Percentiles rank a stretch among this genome's conserved stretches.
Evolutionary conservation across 1,140 invertebrate genomes (phyloP).

Genomic region (Drosophila erecta): DNA sequence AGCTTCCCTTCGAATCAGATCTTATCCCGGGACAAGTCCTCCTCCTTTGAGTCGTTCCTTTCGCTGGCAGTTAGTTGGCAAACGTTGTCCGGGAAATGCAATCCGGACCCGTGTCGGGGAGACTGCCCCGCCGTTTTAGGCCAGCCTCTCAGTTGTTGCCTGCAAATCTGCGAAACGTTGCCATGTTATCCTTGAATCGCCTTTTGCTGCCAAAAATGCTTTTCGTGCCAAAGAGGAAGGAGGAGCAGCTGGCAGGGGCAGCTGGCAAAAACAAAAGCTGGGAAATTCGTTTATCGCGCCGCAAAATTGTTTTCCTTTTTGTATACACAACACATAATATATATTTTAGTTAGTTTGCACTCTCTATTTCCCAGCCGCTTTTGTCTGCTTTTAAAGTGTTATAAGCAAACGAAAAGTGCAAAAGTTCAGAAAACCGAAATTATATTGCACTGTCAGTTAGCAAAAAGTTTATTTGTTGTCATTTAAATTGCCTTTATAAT

Average conservation of each 20-base stretch:
- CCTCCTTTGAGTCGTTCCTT: constrained; percentile 22
- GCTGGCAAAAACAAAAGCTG: constrained; percentile 41
- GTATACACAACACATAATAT: constrained; percentile 52
- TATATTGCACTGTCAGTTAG: neutral
- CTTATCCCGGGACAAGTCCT: constrained; percentile 3
- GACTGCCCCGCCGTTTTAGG: constrained; percentile 25
- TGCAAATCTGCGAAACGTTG: constrained; percentile 42
- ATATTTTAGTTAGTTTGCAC: constrained; percentile 56
- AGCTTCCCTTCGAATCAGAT: constrained; percentile 11
- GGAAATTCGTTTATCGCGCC: constrained; percentile 78
- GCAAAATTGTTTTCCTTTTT: constrained; percentile 78
- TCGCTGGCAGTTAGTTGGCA: constrained; percentile 39
- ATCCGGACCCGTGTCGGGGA: constrained; percentile 47
- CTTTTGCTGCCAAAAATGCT: constrained; percentile 51
- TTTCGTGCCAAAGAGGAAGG: constrained; percentile 4
- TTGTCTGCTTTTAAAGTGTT: constrained; percentile 58
- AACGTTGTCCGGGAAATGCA: constrained; percentile 36
- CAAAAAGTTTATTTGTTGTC: neutral
- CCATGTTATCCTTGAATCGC: constrained; percentile 58
- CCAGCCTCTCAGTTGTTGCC: constrained; percentile 55
- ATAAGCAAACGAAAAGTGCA: constrained; percentile 5
- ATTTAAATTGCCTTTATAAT: neutral
- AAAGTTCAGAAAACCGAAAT: neutral
- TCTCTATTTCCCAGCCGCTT: constrained; percentile 36
- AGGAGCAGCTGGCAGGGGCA: neutral